phyloP scores from a whole-genome alignment of 1,140 invertebrate genomes.

The Drosophila micromelanica region DNA sequence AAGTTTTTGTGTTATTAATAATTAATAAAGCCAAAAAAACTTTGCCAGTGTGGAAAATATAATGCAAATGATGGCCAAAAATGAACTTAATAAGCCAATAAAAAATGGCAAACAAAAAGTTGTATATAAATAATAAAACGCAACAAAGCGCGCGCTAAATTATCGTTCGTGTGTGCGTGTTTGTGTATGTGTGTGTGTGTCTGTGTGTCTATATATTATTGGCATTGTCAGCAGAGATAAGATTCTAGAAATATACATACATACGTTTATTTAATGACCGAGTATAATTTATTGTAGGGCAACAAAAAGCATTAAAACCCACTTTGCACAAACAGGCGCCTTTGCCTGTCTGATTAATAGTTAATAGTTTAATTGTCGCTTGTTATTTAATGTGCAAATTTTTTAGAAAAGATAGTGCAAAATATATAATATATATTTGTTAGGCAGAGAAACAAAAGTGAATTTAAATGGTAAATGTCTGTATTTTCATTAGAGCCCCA shows the following conservation, averaged over 20 bases:
- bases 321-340: background rate
- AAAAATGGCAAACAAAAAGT: conserved; percentile 5
- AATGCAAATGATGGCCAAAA: conserved; percentile 15
- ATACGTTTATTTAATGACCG: background rate
- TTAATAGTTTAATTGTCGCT: conserved; percentile 16
- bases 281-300: conserved; percentile 2
- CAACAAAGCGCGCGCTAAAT: conserved; percentile 40
- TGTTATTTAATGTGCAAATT: background rate
- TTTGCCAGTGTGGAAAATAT: conserved; percentile 19
- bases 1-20: conserved; percentile 26
- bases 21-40: conserved; percentile 25
- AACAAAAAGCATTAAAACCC: background rate
- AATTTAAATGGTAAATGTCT: no score
- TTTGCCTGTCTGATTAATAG: background rate
- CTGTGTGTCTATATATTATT: conserved; percentile 7
- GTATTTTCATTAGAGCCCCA: background rate
- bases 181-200: conserved; percentile 10
- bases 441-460: no score
- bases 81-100: conserved; percentile 29
- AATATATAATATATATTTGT: no score
- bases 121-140: conserved; percentile 14
- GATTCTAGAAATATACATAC: conserved; percentile 8
- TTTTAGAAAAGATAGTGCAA: no score
- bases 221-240: conserved; percentile 24
- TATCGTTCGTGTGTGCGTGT: background rate